Evolutionary conservation across 2,113 vertebrate species (phyloP), one percentile per base, ranked within the genome.

Genomic region (Choloepus hoffmanni): DNA sequence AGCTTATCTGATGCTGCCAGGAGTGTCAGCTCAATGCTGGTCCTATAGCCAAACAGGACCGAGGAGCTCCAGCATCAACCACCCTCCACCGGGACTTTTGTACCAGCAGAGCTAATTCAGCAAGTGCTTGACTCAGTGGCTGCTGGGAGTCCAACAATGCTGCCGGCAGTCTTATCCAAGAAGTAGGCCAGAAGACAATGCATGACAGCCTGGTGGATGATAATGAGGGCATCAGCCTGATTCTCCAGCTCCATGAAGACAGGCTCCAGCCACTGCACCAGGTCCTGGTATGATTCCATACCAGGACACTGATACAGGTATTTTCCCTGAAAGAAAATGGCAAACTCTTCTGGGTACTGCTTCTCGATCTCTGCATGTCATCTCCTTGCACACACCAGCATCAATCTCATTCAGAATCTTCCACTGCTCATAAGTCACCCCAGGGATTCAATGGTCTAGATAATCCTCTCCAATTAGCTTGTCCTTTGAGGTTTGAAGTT

Each of bases 181-280:
- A 99, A 99, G 98, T 99, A 99, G 95, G 99, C 99, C 76, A 99
- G 98, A 21, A 99, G 98, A n/a, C 99, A 99, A 96, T 99, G 99
- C 99, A 99, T 99, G 89, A 99, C 99, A 0, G 99, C 99, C 98
- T 99, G 99, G 98, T 99, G 99, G 97, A 99, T 99, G 98, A 99
- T 98, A 7, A 99, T 99, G 8, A 99, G 98, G 93, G 99, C 99
- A 0, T 99, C 99, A 79, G 99, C 99, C 90, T 99, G 99, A 5
- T 99, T 98, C 87, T 99, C 99, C n/a, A 99, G 97, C 97, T 99
- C 99, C 99, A 99, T 99, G 97, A 99, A 99, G 78, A 99, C 99
- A 0, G 99, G 99, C 98, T 99, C 99, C 97, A 99, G 97, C 26
- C 99, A 98, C 95, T 99, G 99, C 36, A 99, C 99, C 94, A 99